Evolutionary conservation across 2,888 invertebrate species (phyloP), one percentile per base, ranked within the genome.

Genomic region (Ophion ventricosus): DNA sequence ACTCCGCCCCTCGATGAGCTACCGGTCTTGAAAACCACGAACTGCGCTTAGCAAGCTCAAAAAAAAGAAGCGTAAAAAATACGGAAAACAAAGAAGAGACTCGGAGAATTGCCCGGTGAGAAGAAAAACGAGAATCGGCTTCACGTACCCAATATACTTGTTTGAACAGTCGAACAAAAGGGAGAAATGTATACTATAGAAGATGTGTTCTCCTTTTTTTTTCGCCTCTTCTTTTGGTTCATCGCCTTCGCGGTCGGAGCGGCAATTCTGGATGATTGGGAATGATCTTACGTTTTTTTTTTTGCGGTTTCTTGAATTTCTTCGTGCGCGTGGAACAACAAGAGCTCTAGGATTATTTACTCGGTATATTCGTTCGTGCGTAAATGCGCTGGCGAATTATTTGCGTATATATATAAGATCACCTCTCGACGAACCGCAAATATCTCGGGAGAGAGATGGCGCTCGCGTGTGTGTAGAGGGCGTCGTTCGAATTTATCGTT

Each of bases 401-500:
- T 70, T 20, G 59, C n/a, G 23, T 25, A 23, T 17, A 40, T 23
- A 59, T 23, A 59, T 26, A 49, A 64, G 20, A 80, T 66, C 43
- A 11, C 56, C 11, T 56, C 23, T 29, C 29, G 64, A 8, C 23
- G 54, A 66, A 82, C 83, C 81, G 77, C 81, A 73, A 77, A 81
- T 76, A 66, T 64, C 49, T 64, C 67, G 35, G 14, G 64, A 26
- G 64, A n/a, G 64, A 64, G 54, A 40, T 40, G 59, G 17, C 23
- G 35, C 59, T n/a, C 56, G 29, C 29, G 0, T 29, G 29, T 29
- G 29, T 29, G 29, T 40, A 73, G 69, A 35, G 70, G 49, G 54
- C 64, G 70, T 61, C 59, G 54, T 77, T 77, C 73, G 54, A 79
- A 83, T 79, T 76, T 66, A 79, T 79, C 74, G 70, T 74, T 79